Evolutionary conservation across 1,140 invertebrate species (phyloP).

Genomic region (Chironomus striatipennis): DNA sequence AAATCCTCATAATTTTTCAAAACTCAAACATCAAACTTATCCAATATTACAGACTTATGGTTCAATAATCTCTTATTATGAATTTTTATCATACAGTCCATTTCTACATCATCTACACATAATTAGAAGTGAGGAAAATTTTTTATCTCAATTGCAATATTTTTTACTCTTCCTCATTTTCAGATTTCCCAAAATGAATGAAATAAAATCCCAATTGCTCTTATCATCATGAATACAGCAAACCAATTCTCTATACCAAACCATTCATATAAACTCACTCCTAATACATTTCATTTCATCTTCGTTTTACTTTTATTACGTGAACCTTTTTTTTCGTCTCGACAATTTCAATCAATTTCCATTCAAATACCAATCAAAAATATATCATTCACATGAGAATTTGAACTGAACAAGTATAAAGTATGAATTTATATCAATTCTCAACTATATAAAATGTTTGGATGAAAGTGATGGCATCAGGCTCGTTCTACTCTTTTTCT

Average conservation of each 20-base stretch:
- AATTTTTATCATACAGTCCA: too few species aligned
- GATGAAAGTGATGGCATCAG: neutral
- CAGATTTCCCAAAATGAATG: too few species aligned
- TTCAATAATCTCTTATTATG: too few species aligned
- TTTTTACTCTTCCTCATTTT: too few species aligned
- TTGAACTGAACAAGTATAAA: constrained; percentile 2
- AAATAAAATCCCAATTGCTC: neutral
- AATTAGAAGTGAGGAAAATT: too few species aligned
- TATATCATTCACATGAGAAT: constrained; percentile 15
- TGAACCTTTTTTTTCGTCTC: constrained; percentile 9
- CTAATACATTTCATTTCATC: too few species aligned
- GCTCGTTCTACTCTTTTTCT: neutral
- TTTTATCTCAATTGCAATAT: too few species aligned
- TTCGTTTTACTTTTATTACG: neutral
- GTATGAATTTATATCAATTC: too few species aligned
- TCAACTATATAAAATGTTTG: neutral
- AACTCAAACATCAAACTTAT: too few species aligned
- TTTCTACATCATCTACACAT: too few species aligned
- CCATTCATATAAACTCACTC: neutral
- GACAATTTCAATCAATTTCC: constrained; percentile 24
- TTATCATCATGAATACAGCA: neutral
- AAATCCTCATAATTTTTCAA: too few species aligned
- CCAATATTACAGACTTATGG: too few species aligned
- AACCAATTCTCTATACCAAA: neutral
- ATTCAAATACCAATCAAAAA: constrained; percentile 23